These are phyloP conservation scores for Laticauda colubrina DNA, from an alignment of 2,113 vertebrate genomes.

Conservation along the genomic window DNA sequence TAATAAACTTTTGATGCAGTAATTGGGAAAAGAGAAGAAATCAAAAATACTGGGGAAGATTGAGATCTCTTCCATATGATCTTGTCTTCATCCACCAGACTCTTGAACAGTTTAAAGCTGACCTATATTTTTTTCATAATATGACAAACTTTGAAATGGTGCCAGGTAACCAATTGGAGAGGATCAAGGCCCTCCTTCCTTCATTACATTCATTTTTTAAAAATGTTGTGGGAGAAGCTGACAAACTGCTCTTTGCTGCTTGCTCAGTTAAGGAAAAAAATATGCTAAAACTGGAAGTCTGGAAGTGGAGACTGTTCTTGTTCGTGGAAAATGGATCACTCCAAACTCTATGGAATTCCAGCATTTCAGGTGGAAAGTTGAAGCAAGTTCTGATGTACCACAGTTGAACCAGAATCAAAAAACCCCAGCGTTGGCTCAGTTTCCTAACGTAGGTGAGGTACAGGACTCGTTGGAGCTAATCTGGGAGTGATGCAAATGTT, in stretches of 20 bases:
- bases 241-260: neutral
- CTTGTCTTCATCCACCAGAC: neutral
- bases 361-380: neutral
- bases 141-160: neutral
- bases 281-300: neutral
- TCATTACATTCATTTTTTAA: neutral
- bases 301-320: neutral
- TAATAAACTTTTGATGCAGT: neutral
- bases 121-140: neutral
- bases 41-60: neutral
- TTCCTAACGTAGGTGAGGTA: neutral
- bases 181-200: neutral
- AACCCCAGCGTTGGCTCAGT: neutral
- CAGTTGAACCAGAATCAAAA: neutral
- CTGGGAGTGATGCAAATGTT: neutral
- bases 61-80: neutral
- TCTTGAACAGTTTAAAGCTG: neutral
- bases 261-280: neutral
- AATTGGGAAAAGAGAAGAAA: neutral
- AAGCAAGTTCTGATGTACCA: neutral
- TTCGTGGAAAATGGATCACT: neutral
- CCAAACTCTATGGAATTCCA: neutral
- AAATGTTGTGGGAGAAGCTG: neutral
- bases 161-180: neutral
- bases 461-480: neutral